Percentiles rank a stretch among this genome's conserved stretches.
Evolutionary conservation across 2,888 invertebrate genomes (phyloP).

Genomic region (Nezara viridula): DNA sequence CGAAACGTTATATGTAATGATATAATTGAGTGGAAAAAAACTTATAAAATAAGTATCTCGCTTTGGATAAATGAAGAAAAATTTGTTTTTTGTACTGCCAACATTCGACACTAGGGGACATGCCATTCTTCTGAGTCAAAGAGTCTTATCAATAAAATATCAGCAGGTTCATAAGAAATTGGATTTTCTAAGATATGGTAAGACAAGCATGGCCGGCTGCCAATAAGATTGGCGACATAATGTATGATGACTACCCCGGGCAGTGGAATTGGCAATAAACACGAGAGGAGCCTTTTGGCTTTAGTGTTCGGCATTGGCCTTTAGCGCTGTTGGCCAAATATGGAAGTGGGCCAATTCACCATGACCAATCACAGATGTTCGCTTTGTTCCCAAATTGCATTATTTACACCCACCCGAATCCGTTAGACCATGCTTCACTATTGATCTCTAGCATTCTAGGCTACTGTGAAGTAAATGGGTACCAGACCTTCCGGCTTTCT

Average conservation of each 20-base stretch:
- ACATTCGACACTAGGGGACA: no score
- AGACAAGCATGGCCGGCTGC: background rate
- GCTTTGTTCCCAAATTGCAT: slow-evolving; percentile 20
- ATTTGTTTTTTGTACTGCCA: no score
- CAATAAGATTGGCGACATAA: background rate
- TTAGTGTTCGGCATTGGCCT: background rate
- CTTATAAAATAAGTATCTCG: no score
- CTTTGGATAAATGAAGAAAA: no score
- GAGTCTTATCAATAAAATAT: background rate
- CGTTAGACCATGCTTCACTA: background rate
- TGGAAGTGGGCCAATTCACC: background rate
- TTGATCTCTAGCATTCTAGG: background rate
- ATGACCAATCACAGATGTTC: background rate
- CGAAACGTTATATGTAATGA: no score
- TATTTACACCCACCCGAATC: background rate
- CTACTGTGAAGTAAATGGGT: background rate
- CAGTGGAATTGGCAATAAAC: slow-evolving; percentile 3
- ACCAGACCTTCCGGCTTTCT: background rate
- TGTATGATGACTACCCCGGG: background rate
- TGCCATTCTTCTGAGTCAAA: no score
- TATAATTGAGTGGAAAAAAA: no score
- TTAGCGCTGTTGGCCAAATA: background rate
- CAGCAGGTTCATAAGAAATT: background rate
- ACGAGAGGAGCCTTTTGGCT: background rate
- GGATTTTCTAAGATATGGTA: slow-evolving; percentile 2